A percentile compares a stretch with the other conserved stretches of the same genome.
These are phyloP conservation scores for Carpatolechia fugitivella DNA, from an alignment of 2,888 invertebrate species.

Conservation along the genomic window DNA sequence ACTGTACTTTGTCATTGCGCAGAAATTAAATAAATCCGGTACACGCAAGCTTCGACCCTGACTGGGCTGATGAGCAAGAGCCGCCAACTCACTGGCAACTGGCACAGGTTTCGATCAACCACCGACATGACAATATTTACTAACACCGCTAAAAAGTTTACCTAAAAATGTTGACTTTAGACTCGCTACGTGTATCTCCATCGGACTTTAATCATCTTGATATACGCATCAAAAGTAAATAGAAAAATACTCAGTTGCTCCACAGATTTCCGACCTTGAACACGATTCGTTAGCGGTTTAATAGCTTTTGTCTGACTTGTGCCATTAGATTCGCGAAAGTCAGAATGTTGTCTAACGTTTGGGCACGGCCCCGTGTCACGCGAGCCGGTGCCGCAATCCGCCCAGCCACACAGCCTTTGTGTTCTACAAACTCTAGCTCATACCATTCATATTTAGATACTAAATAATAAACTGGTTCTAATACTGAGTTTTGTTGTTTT, in stretches of 20 bases:
- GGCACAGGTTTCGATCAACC: neutral
- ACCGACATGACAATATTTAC: neutral
- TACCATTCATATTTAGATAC: constrained; percentile 22
- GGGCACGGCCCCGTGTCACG: constrained; percentile 69
- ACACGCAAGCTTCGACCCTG: constrained; percentile 35
- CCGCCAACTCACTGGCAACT: neutral
- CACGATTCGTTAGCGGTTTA: constrained; percentile 51
- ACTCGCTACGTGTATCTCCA: neutral
- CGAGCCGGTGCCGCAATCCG: constrained; percentile 46
- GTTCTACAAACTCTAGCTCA: constrained; percentile 29
- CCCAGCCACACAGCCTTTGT: constrained; percentile 26
- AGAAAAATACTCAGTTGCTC: constrained; percentile 8
- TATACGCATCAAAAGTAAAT: neutral
- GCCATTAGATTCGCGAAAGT: constrained; percentile 59
- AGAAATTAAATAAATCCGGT: constrained; percentile 48
- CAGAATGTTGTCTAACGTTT: constrained; percentile 59
- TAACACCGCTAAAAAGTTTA: neutral
- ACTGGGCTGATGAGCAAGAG: constrained; percentile 25
- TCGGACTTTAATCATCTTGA: neutral
- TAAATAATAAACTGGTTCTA: neutral
- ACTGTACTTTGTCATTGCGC: constrained; percentile 24
- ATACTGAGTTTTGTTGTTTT: neutral
- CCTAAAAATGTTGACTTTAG: neutral
- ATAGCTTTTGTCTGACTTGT: constrained; percentile 45
- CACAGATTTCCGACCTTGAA: constrained; percentile 12